Base-by-base conservation (phyloP, 2,113 vertebrate genomes). In the Vidua chalybeata region DNA sequence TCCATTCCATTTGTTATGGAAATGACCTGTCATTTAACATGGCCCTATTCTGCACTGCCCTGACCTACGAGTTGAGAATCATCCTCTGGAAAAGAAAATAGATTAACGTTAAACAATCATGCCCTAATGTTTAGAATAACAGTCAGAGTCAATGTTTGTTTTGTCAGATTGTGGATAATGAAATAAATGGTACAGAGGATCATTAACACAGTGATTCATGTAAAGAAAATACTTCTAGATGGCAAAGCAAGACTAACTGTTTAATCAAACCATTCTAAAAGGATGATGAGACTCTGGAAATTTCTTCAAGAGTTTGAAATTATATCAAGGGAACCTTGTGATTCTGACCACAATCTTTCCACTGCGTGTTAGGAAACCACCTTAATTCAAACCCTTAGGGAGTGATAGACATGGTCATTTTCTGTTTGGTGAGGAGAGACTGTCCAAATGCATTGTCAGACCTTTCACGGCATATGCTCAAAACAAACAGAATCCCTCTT, bases 1-100 rank as follows among this genome's bases (percentile, higher is more conserved):
- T 87, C 68, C 35, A 28, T 94, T 87, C 46, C 58, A 80, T 79
- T 94, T 94, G 33, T 91, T 89, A 75, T 69, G 62, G 84, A 94
- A 96, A 95, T 82, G 19, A 83, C 69, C 30, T 94, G 74, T 71
- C 66, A 75, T 89, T 92, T 91, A 84, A 33, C 49, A 33, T 2
- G 3, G 11, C 31, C 74, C 37, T 75, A 7, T 84, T 82, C 62
- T 81, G 46, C 41, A 43, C 58, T 2, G 8, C 41, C 11, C 37
- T 72, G 87, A 81, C 49, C 0, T 1, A 41, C 1, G 1, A 62
- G 28, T 43, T 51, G 62, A 91, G 78, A 82, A 75, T 62, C 93
- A 93, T 49, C 54, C 45, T 56, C 39, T 89, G 74, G 66, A 89
- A 95, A 90, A 87, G 54, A 59, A 94, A 91, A 72, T 8, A 91